These are phyloP conservation scores for Egretta garzetta DNA, from an alignment of 2,113 vertebrate species.

Conservation along the genomic window DNA sequence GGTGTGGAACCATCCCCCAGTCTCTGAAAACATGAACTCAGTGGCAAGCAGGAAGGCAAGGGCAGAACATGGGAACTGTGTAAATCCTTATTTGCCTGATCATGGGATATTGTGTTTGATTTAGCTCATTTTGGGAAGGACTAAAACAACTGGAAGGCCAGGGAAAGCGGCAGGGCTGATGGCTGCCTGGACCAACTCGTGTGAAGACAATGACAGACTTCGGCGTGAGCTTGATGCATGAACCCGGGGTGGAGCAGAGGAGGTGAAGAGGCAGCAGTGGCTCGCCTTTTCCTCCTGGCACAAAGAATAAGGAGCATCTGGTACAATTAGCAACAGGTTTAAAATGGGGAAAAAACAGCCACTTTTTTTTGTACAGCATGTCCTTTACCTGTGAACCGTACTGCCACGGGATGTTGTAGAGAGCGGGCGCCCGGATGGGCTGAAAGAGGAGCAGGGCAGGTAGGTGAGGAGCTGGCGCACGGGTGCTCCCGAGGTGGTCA, in stretches of 20 bases:
- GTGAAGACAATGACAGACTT: not conserved
- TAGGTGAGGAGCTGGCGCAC: not conserved
- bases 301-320: not conserved
- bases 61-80: not conserved
- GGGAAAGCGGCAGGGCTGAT: not conserved
- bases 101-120: not conserved
- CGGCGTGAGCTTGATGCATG: not conserved
- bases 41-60: not conserved
- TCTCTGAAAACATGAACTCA: not conserved
- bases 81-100: not conserved
- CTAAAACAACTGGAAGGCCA: not conserved
- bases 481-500: too few relatives aligned
- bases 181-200: not conserved
- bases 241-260: not conserved
- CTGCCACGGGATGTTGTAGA: not conserved
- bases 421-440: not conserved
- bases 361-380: not conserved
- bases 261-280: not conserved
- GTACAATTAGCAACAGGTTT: not conserved
- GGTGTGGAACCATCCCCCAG: not conserved
- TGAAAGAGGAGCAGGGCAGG: not conserved
- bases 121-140: not conserved
- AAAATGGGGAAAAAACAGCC: not conserved
- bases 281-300: not conserved
- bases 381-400: not conserved